A percentile compares a stretch with the other conserved stretches of the same genome.
These are phyloP conservation scores for Eunapius fragilis DNA, from an alignment of 37 sponge, comb jelly and placozoan species.

Conservation along the genomic window DNA sequence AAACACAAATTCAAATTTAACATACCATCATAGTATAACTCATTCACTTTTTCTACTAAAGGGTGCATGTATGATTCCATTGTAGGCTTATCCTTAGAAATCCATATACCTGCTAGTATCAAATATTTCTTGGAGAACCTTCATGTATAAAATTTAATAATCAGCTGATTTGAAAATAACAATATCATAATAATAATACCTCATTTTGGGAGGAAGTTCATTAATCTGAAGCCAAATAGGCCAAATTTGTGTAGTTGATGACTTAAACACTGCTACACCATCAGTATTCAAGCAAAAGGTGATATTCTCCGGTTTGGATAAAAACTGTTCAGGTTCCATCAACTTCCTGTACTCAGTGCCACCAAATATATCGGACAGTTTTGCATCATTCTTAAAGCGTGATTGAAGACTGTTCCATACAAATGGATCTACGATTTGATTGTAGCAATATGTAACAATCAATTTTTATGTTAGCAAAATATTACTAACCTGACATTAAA, in stretches of 20 bases:
- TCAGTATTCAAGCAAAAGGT: not conserved
- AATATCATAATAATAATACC: not conserved
- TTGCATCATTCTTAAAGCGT: not conserved
- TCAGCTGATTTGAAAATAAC: not conserved
- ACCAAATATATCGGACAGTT: not conserved
- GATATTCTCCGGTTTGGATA: not conserved
- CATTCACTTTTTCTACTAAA: too few species aligned
- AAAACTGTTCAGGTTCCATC: not conserved
- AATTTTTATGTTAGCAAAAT: not conserved
- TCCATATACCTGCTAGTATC: not conserved
- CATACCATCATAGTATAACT: too few species aligned
- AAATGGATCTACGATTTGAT: not conserved
- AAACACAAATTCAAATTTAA: too few species aligned
- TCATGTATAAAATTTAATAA: not conserved
- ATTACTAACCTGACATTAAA: not conserved
- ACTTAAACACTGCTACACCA: not conserved
- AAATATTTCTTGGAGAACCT: not conserved
- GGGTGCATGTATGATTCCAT: too few species aligned
- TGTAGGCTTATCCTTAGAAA: too few species aligned
- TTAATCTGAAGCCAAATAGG: not conserved
- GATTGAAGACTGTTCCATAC: not conserved
- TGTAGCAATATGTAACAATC: not conserved
- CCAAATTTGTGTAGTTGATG: not conserved
- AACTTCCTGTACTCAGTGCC: not conserved
- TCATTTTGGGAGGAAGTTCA: not conserved